phyloP scores from a whole-genome alignment of 2,797 vertebrate species.

The Echeneis naucrates region DNA sequence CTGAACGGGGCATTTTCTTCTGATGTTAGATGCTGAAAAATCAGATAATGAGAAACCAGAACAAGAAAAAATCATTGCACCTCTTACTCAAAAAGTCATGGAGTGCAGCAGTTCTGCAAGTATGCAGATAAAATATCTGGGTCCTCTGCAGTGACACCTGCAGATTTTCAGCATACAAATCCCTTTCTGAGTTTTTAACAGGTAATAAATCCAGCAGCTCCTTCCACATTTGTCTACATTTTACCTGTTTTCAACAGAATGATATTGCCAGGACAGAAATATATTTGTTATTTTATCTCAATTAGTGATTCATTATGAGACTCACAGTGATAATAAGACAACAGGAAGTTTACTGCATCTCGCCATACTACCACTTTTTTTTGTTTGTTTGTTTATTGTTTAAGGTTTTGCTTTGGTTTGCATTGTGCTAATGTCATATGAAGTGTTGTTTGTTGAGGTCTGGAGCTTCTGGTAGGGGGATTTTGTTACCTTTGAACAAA shows the following conservation, averaged over 20 bases:
- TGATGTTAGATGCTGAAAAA: not conserved
- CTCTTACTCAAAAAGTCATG: conserved; percentile 25
- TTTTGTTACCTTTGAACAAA: not conserved
- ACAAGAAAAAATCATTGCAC: not conserved
- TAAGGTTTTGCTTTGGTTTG: not conserved
- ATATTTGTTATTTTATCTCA: too few relatives aligned
- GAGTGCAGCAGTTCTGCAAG: conserved; percentile 36
- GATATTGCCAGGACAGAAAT: not conserved
- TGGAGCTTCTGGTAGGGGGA: not conserved
- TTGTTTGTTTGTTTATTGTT: not conserved
- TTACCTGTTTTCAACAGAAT: not conserved
- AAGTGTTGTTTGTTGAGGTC: not conserved
- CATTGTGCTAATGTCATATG: not conserved
- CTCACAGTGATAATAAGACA: not conserved
- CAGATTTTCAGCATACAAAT: conserved; percentile 10
- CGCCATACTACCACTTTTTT: not conserved
- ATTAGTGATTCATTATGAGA: not conserved
- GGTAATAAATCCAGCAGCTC: not conserved
- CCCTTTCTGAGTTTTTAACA: not conserved
- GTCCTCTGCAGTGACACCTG: conserved; percentile 36
- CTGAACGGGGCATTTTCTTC: not conserved
- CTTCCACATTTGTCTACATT: not conserved
- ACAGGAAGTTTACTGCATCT: not conserved
- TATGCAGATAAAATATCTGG: conserved; percentile 20
- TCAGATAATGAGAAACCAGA: not conserved